These are phyloP conservation scores for cattle (Bos taurus) DNA, from an alignment of 2,113 vertebrate genomes.

Conservation along the genomic window ARS-UCD2.0 NC_037346.1:59955001-59955500, in stretches of 20 bases:
- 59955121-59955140: neutral
- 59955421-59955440: no score
- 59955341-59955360: neutral
- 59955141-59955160: neutral
- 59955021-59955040: neutral
- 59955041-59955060: neutral
- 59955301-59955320: neutral
- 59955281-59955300: neutral
- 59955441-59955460: neutral
- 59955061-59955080: neutral
- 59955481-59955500: neutral
- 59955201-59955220: neutral
- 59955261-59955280: neutral
- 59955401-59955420: rapidly evolving
- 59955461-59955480: no score
- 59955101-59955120: neutral
- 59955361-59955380: rapidly evolving
- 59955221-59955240: neutral
- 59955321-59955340: neutral
- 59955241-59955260: neutral
- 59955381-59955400: neutral
- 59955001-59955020: neutral
- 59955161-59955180: neutral
- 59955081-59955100: neutral
- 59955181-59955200: neutral